These are phyloP conservation scores for Carollia perspicillata DNA, from an alignment of 2,113 vertebrate genomes.

Conservation along the genomic window DNA sequence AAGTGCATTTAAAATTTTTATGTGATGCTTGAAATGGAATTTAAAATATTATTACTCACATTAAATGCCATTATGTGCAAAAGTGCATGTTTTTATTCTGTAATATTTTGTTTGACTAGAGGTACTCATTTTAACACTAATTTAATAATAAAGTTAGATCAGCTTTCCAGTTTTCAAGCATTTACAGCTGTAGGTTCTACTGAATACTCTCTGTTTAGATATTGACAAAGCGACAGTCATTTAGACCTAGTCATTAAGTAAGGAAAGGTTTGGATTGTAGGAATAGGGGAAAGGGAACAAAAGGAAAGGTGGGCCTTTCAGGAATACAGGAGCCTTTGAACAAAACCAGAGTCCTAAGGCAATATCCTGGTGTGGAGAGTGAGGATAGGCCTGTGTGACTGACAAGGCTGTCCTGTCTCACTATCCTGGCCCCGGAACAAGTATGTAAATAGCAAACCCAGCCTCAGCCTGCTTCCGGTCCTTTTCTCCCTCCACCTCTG, in stretches of 20 bases:
- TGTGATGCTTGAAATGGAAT: conserved; percentile 37
- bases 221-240: neutral
- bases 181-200: neutral
- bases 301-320: neutral
- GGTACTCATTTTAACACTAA: conserved; percentile 27
- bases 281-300: neutral
- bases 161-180: neutral
- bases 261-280: neutral
- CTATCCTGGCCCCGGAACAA: neutral
- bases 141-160: conserved; percentile 45
- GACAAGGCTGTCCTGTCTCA: neutral
- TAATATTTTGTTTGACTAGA: conserved; percentile 57
- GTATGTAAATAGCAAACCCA: neutral
- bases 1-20: conserved; percentile 60
- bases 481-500: neutral
- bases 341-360: neutral
- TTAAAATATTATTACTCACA: conserved; percentile 52
- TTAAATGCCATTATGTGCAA: conserved; percentile 42
- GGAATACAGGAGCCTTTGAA: neutral
- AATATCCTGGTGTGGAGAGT: neutral
- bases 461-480: neutral
- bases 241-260: neutral
- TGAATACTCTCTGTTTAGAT: neutral
- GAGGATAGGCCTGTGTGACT: neutral
- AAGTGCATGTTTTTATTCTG: conserved; percentile 53